Conservation (phyloP, 2,113 vertebrate species). For the Saimiri boliviensis region DNA sequence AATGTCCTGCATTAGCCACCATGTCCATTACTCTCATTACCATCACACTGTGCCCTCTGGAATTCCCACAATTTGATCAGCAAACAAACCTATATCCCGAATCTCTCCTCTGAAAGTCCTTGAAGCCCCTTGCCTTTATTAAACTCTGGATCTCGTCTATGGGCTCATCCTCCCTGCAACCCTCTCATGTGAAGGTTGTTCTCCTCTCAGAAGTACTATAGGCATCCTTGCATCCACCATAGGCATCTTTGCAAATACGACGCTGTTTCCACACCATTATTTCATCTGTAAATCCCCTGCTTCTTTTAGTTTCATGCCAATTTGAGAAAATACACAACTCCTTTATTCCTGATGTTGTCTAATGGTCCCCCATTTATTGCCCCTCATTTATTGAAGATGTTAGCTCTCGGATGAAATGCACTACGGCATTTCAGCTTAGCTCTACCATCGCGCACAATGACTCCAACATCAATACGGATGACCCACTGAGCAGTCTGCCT, state of each 20-base stretch:
- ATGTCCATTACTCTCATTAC: background rate
- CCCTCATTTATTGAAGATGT: background rate
- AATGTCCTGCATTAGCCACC: background rate
- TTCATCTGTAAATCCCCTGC: background rate
- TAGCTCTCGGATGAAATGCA: accelerated
- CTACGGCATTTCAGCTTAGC: background rate
- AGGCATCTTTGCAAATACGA: background rate
- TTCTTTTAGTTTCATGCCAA: background rate
- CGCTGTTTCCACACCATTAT: background rate
- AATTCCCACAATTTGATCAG: background rate
- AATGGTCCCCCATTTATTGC: background rate
- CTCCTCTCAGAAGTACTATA: background rate
- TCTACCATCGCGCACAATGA: too few relatives aligned
- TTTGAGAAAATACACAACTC: background rate
- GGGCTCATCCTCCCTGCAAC: background rate
- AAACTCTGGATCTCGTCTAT: background rate
- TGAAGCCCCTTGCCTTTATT: background rate
- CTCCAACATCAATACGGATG: background rate
- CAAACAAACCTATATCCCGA: background rate
- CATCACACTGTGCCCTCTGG: background rate
- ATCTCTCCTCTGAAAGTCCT: background rate
- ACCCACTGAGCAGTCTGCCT: background rate
- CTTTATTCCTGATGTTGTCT: background rate
- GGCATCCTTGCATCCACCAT: background rate
- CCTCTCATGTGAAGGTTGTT: background rate